A percentile compares a stretch with the other conserved stretches of the same genome.
Conservation (phyloP, 1,140 invertebrate species). For the Dendrolimus kikuchii region DNA sequence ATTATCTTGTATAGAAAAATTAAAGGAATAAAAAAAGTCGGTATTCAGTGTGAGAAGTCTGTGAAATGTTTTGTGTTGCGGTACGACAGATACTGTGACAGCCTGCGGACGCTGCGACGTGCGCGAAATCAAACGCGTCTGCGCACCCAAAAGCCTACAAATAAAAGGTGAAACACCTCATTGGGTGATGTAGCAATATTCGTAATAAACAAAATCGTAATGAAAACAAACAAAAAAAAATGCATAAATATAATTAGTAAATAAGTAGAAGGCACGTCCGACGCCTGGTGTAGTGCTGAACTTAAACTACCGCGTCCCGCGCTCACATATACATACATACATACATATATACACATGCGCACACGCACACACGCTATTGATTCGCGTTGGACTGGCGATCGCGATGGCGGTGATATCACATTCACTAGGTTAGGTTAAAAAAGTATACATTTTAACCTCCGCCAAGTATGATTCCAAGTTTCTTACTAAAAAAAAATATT, state of each 20-base stretch:
- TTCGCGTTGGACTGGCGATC: conserved; percentile 2
- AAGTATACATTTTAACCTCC: no score
- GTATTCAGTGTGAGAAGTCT: no score
- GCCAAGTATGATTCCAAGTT: no score
- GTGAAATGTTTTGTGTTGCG: no score
- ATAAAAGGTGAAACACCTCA: conserved; percentile 38
- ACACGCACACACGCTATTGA: conserved; percentile 19
- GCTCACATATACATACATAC: conserved; percentile 24
- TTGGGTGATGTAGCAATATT: conserved; percentile 20
- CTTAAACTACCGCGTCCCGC: conserved; percentile 31
- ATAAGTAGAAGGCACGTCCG: conserved; percentile 36
- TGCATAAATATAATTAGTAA: conserved; percentile 49
- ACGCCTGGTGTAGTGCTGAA: conserved; percentile 31
- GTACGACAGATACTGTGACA: no score
- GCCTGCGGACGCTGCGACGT: no score
- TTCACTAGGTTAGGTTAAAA: no score
- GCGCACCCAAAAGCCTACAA: conserved; percentile 27
- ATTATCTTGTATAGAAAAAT: no score
- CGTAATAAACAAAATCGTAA: conserved; percentile 27
- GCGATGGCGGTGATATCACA: neutral
- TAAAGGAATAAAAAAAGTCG: no score
- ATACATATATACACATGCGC: conserved; percentile 27
- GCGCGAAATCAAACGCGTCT: conserved; percentile 18
- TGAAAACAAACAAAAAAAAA: conserved; percentile 30
- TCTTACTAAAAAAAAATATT: no score